Percentiles rank a stretch among this genome's conserved stretches.
These are phyloP conservation scores for Leptinotarsa defecta DNA, from an alignment of 1,140 invertebrate species.

Conservation along the genomic window DNA sequence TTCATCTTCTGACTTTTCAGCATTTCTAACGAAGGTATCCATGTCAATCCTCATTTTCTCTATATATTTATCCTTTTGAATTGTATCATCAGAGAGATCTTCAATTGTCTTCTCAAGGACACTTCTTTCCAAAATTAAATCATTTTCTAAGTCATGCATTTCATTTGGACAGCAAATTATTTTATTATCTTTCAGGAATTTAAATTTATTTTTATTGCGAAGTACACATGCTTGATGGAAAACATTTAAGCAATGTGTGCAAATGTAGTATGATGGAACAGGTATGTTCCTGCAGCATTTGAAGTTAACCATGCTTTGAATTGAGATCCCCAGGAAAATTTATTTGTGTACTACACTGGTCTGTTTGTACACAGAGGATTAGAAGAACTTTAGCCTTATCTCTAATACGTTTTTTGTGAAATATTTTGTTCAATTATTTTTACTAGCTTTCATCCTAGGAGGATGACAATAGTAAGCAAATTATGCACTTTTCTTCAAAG, in stretches of 20 bases:
- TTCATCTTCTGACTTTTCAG: slow-evolving; percentile 1
- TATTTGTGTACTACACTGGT: no score
- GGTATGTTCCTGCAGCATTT: slow-evolving; percentile 7
- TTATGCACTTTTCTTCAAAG: no score
- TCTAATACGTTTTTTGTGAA: background rate
- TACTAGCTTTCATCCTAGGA: no score
- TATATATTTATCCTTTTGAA: slow-evolving; percentile 14
- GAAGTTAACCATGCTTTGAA: slow-evolving; percentile 7
- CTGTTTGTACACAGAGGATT: background rate
- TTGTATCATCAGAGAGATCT: slow-evolving; percentile 17
- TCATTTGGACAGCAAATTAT: slow-evolving; percentile 13
- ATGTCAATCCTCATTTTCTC: slow-evolving; percentile 7
- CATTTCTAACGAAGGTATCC: background rate
- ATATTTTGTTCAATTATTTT: background rate
- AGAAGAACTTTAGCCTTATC: background rate
- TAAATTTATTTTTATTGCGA: slow-evolving; percentile 6
- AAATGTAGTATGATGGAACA: slow-evolving; percentile 16
- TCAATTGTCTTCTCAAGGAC: slow-evolving; percentile 10
- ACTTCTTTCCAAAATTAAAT: background rate
- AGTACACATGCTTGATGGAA: slow-evolving; percentile 6
- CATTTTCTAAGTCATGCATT: slow-evolving; percentile 4
- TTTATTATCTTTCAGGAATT: slow-evolving; percentile 10
- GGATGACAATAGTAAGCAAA: no score
- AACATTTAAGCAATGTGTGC: background rate
- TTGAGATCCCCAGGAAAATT: no score